Conservation (phyloP, 2,113 vertebrate genomes). For the Gasterosteus aculeatus region DNA sequence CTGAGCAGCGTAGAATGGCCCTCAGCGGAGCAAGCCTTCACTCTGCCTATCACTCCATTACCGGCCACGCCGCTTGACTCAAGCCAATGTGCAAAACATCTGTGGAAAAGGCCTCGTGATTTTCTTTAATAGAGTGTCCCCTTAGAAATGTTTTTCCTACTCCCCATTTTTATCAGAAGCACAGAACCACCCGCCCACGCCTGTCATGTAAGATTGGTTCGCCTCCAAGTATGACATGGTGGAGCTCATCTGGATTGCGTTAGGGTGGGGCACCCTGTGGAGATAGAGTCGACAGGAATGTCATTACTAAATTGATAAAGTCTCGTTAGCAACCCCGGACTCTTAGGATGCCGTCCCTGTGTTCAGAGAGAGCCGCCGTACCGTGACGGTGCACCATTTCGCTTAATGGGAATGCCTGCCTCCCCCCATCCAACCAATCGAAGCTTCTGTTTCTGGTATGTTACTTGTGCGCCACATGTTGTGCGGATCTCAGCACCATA, state of each 20-base stretch:
- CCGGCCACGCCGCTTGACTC: constrained; percentile 65
- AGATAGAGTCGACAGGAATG: constrained; percentile 80
- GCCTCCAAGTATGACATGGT: constrained; percentile 86
- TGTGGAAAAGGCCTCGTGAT: constrained; percentile 82
- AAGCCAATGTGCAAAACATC: constrained; percentile 84
- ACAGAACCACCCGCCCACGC: constrained; percentile 84
- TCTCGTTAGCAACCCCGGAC: constrained; percentile 56
- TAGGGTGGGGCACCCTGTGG: constrained; percentile 84
- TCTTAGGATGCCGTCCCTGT: constrained; percentile 10
- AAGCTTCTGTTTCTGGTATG: constrained; percentile 57
- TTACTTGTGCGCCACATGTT: constrained; percentile 62
- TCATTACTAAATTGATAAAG: constrained; percentile 82
- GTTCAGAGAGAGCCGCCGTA: constrained; percentile 34
- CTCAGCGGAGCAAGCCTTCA: constrained; percentile 71
- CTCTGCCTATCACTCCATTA: constrained; percentile 79
- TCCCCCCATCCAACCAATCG: not conserved
- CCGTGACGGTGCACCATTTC: constrained; percentile 47
- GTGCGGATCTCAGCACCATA: constrained; percentile 53
- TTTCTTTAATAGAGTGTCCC: constrained; percentile 81
- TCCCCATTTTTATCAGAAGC: constrained; percentile 84
- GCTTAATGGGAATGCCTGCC: constrained; percentile 3
- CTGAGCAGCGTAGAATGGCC: constrained; percentile 70
- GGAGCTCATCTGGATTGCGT: constrained; percentile 85
- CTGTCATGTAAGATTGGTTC: constrained; percentile 86
- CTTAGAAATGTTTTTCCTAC: constrained; percentile 83